A percentile compares a stretch with the other conserved stretches of the same genome.
Conservation (phyloP, 2,113 vertebrate genomes). For the Aspiorhynchus laticeps region DNA sequence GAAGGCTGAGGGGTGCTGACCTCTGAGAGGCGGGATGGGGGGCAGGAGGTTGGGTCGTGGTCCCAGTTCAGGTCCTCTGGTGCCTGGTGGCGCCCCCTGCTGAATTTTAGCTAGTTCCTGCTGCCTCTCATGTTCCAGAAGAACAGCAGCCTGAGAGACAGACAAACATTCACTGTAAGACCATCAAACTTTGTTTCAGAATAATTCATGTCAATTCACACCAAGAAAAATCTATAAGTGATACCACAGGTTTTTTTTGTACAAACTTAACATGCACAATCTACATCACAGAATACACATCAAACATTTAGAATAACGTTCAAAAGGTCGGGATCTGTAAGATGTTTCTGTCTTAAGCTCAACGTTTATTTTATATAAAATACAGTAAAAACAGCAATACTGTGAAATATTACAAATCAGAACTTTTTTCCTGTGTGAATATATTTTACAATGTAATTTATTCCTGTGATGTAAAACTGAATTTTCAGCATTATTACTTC, state of each 20-base stretch:
- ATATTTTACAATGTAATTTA: no score
- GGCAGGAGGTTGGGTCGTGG: constrained; percentile 53
- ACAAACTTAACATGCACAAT: background rate
- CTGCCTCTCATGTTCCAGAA: constrained; percentile 86
- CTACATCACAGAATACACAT: background rate
- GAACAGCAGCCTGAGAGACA: constrained; percentile 76
- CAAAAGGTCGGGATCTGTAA: background rate
- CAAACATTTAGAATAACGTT: background rate
- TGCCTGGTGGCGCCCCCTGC: constrained; percentile 58
- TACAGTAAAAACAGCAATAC: no score
- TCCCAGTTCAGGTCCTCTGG: constrained; percentile 44
- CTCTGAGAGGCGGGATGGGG: constrained; percentile 66
- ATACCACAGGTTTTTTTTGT: background rate
- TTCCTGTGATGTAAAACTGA: background rate
- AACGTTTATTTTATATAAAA: background rate
- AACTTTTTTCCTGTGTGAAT: no score
- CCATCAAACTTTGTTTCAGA: background rate
- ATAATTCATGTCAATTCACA: background rate
- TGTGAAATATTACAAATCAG: no score
- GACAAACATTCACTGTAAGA: background rate
- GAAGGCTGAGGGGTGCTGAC: constrained; percentile 44
- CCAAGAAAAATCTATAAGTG: background rate
- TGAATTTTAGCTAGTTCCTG: constrained; percentile 83
- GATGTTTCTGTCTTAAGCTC: background rate
- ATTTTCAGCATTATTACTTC: background rate